Base-by-base conservation (phyloP, 2,888 invertebrate genomes). In the Phortica magna region DNA sequence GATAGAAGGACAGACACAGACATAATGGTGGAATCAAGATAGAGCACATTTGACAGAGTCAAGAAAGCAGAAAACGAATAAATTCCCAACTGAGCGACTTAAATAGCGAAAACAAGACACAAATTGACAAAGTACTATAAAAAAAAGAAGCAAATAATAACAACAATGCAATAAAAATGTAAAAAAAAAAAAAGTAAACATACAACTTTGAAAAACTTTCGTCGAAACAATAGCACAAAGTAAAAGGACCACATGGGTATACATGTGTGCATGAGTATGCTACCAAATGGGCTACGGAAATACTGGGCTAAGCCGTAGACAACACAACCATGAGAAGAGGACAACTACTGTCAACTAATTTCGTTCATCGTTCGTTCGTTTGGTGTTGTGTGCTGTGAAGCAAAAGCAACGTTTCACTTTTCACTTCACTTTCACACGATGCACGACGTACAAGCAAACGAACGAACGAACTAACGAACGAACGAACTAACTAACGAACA, bases 351-450 rank as follows among this genome's bases (percentile, higher is more conserved):
- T 48, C 48, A 48, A 6, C 68, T 48, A 70, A 19, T 68, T 70
- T 70, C 22, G 22, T 53, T 59, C 17, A 2, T 59, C 31, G 31
- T 31, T 31, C 31, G 31, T 31, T 31, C 31, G 57, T 59, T n/a
- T n/a, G n/a, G n/a, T 61, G 61, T 22, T 61, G 61, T 68, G 43
- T 68, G 14, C 43, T 68, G 43, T 48, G 48, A 68, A 68, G 68
- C 42, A 68, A 14, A 53, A 67, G 68, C 65, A 83, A 88, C 85
- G 85, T 90, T 90, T 90, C 90, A 90, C 90, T 90, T 90, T 90
- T 89, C 88, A 88, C 89, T 87, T 90, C 89, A 89, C 89, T 89
- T 89, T 89, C 89, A 88, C 90, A 88, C 82, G 78, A 43, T 22
- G 41, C 43, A 68, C 22, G 68, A 64, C 22, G 31, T 39, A 65